Percentiles rank a stretch among this genome's conserved stretches.
phyloP scores from a whole-genome alignment of 1,140 invertebrate genomes.

The Hylyphantes graminicola region DNA sequence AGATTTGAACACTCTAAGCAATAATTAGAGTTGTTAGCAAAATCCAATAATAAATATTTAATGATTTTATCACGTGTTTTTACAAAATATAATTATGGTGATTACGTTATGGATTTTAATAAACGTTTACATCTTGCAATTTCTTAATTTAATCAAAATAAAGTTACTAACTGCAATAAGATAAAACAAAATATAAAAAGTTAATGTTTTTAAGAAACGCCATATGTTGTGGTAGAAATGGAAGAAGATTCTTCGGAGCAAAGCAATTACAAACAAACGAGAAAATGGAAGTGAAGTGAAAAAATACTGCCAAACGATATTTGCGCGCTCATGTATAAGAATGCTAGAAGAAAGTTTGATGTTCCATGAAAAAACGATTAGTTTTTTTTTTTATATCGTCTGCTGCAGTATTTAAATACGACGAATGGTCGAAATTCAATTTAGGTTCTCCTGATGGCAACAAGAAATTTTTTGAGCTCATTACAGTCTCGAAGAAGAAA shows the following conservation, averaged over 20 bases:
- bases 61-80: too few relatives aligned
- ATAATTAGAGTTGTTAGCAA: too few relatives aligned
- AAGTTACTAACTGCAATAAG: slow-evolving; percentile 5
- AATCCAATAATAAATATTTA: too few relatives aligned
- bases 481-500: slow-evolving; percentile 14
- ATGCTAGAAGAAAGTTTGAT: slow-evolving; percentile 44
- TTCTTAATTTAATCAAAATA: neutral
- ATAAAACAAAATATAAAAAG: neutral
- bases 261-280: slow-evolving; percentile 31
- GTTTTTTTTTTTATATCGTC: slow-evolving; percentile 29
- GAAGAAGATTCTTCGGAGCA: slow-evolving; percentile 20
- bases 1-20: too few relatives aligned
- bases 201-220: slow-evolving; percentile 31
- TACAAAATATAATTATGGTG: too few relatives aligned
- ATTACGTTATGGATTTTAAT: too few relatives aligned
- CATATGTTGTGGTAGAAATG: slow-evolving; percentile 39
- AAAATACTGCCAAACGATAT: slow-evolving; percentile 48
- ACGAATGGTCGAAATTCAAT: slow-evolving; percentile 46
- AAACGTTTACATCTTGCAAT: too few relatives aligned
- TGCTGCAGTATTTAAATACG: slow-evolving; percentile 45
- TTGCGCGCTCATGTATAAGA: slow-evolving; percentile 24
- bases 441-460: slow-evolving; percentile 27
- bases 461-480: slow-evolving; percentile 39
- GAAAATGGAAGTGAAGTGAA: slow-evolving; percentile 15
- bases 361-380: slow-evolving; percentile 57